Conservation (phyloP, 2,797 vertebrate species). For the Decapterus maruadsi region DNA sequence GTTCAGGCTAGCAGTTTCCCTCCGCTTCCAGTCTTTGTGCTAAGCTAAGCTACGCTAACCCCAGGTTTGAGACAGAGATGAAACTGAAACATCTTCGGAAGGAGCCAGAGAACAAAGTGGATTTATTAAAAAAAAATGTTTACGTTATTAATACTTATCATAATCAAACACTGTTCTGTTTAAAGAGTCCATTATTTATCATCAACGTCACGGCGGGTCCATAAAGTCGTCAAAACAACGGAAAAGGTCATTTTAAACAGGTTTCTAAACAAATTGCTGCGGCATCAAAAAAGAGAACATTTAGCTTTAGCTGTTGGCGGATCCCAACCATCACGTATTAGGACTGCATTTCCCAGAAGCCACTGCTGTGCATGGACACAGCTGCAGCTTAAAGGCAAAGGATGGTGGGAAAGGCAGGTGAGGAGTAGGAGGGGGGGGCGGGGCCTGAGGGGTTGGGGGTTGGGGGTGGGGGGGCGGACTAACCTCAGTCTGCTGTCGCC, state of each 20-base stretch:
- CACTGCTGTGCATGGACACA: neutral
- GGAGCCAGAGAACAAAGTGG: neutral
- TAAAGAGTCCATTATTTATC: constrained; percentile 69
- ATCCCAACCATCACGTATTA: neutral
- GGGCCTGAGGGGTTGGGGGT: too few relatives aligned
- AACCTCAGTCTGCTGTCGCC: constrained; percentile 95
- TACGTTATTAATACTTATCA: neutral
- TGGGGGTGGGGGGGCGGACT: constrained; percentile 72
- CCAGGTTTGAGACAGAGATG: neutral
- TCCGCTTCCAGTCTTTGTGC: neutral
- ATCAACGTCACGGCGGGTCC: constrained; percentile 59
- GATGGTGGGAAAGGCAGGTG: constrained; percentile 11
- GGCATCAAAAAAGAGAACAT: neutral
- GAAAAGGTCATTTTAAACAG: constrained; percentile 33
- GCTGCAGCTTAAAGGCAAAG: neutral
- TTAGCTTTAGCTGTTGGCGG: neutral
- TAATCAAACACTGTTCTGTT: neutral
- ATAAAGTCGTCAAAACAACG: constrained; percentile 74
- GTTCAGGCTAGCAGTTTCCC: neutral
- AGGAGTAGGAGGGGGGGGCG: too few relatives aligned
- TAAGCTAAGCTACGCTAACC: constrained; percentile 19
- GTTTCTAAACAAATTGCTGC: constrained; percentile 2
- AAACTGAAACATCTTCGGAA: neutral
- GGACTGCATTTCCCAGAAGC: constrained; percentile 13
- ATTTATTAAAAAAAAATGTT: constrained; percentile 1